Percentiles rank a stretch among this genome's conserved stretches.
These are phyloP conservation scores for Drosophila lutescens DNA, from an alignment of 2,888 invertebrate species.

Conservation along the genomic window DNA sequence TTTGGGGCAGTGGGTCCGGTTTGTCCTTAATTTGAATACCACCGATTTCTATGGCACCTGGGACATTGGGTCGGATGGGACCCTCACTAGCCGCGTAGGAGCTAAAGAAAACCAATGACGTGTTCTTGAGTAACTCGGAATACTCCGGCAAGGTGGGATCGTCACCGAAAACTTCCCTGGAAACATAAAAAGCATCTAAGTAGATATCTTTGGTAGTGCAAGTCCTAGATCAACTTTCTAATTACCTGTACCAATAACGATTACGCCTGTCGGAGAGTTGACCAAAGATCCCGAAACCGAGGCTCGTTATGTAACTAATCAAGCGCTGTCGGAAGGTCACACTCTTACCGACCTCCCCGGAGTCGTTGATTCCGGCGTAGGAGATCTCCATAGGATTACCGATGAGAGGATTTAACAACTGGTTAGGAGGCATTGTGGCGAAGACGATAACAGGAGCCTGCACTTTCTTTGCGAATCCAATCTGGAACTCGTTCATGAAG, in stretches of 20 bases:
- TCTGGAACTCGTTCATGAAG: constrained; percentile 3
- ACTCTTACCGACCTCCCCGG: constrained; percentile 30
- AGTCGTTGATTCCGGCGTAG: constrained; percentile 50
- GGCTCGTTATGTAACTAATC: constrained; percentile 22
- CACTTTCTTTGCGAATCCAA: constrained; percentile 1
- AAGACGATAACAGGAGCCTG: constrained; percentile 39
- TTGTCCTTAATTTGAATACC: constrained; percentile 4
- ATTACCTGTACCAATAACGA: neutral
- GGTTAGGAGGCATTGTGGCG: constrained; percentile 54
- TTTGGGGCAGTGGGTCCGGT: neutral
- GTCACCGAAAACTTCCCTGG: neutral
- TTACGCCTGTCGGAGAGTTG: neutral
- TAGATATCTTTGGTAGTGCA: neutral
- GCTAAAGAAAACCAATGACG: neutral
- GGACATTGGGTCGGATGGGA: neutral
- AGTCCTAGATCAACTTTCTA: neutral
- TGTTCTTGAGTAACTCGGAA: neutral
- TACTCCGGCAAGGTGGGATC: neutral
- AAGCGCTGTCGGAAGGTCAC: constrained; percentile 12
- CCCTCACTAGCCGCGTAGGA: constrained; percentile 1
- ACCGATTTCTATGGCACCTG: neutral
- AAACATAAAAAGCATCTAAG: neutral
- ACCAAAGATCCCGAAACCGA: neutral
- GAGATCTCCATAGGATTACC: constrained; percentile 73
- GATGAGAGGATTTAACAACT: constrained; percentile 52